Conservation (phyloP, 2,797 vertebrate genomes). For the Chelmon rostratus region DNA sequence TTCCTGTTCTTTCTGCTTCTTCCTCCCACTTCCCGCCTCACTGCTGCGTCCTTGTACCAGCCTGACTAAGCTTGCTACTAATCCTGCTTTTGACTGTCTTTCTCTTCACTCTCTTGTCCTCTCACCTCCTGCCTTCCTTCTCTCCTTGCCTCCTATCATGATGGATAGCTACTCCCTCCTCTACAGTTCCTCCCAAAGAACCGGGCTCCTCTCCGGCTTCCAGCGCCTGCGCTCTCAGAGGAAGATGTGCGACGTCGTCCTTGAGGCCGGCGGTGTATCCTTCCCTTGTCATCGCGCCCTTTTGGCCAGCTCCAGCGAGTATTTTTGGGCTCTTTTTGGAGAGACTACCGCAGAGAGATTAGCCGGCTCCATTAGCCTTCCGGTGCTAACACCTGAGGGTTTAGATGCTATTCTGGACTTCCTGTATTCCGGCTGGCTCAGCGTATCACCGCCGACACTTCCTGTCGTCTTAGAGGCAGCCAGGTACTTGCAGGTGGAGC, state of each 20-base stretch:
- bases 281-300: conserved; percentile 95
- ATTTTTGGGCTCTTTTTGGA: conserved; percentile 96
- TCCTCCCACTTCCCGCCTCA: not conserved
- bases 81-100: not conserved
- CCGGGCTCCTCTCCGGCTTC: conserved; percentile 88
- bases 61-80: not conserved
- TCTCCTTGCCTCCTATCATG: conserved; percentile 7
- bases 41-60: not conserved
- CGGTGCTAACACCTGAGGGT: conserved; percentile 87
- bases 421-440: conserved; percentile 95
- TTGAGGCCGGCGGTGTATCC: conserved; percentile 89
- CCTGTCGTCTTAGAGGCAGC: conserved; percentile 91
- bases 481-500: conserved; percentile 93
- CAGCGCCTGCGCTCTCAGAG: conserved; percentile 90
- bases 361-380: conserved; percentile 86
- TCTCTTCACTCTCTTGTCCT: not conserved
- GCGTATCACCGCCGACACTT: conserved; percentile 88
- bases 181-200: conserved; percentile 91
- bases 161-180: conserved; percentile 94
- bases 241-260: conserved; percentile 92
- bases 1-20: not conserved
- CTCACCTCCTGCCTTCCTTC: not conserved
- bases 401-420: conserved; percentile 93
- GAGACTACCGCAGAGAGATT: conserved; percentile 90
- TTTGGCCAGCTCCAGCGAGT: conserved; percentile 94